A percentile compares a stretch with the other conserved stretches of the same genome.
Evolutionary conservation across 2,113 vertebrate genomes (phyloP).

Genomic region (Pterocles orientalis): DNA sequence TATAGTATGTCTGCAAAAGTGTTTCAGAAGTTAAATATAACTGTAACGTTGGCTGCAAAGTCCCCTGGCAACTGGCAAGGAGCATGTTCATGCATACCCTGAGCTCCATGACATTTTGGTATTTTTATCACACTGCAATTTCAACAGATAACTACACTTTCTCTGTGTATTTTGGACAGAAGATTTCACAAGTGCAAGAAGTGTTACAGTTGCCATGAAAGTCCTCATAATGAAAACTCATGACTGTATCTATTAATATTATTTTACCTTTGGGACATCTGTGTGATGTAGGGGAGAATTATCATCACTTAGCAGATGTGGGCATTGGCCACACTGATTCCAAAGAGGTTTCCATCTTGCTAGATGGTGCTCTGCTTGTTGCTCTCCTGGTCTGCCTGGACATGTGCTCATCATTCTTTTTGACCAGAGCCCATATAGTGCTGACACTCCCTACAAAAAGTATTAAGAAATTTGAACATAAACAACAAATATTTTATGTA

Average conservation of each 20-base stretch:
- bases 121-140: slow-evolving; percentile 23
- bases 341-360: neutral
- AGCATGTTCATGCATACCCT: neutral
- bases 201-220: neutral
- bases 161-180: neutral
- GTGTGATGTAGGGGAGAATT: neutral
- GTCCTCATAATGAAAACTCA: neutral
- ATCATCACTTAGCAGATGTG: neutral
- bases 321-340: neutral
- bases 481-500: neutral
- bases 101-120: slow-evolving; percentile 18
- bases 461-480: neutral
- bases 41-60: neutral
- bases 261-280: neutral
- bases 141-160: slow-evolving; percentile 25
- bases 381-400: neutral
- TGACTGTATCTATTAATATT: neutral
- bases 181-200: slow-evolving; percentile 1
- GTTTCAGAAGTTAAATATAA: slow-evolving; percentile 4
- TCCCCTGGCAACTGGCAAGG: neutral
- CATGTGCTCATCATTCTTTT: neutral
- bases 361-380: neutral
- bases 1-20: neutral
- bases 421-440: neutral
- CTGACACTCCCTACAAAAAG: neutral